Conservation (phyloP, 2,113 vertebrate genomes). For the Sardina pilchardus region DNA sequence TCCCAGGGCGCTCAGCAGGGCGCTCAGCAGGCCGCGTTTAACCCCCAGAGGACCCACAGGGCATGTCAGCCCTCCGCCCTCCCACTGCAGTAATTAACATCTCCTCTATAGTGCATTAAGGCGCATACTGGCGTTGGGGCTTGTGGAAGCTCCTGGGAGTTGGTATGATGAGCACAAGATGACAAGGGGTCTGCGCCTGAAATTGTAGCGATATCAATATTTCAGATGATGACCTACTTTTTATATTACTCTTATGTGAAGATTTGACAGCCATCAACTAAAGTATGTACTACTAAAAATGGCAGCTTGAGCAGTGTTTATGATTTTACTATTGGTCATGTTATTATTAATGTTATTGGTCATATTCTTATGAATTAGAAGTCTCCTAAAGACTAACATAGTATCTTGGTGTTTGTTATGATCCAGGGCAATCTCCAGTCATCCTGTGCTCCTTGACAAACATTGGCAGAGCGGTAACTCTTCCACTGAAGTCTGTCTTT, state of each 20-base stretch:
- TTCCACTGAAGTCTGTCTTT: not conserved
- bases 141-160: not conserved
- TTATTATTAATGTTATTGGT: no score
- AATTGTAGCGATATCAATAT: not conserved
- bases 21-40: not conserved
- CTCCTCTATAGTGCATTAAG: not conserved
- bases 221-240: not conserved
- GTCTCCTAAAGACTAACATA: no score
- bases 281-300: no score
- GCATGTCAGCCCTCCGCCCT: not conserved
- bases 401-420: not conserved
- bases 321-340: no score
- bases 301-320: no score
- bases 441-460: not conserved
- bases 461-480: not conserved
- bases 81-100: not conserved
- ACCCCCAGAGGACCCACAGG: not conserved
- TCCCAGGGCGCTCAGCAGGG: not conserved
- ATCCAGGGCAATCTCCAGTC: not conserved
- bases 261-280: no score
- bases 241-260: no score
- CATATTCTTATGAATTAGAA: no score
- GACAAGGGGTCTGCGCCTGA: not conserved
- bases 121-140: not conserved
- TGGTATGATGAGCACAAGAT: not conserved